phyloP scores from a whole-genome alignment of 2,113 vertebrate genomes.

The Sceloporus tristichus region DNA sequence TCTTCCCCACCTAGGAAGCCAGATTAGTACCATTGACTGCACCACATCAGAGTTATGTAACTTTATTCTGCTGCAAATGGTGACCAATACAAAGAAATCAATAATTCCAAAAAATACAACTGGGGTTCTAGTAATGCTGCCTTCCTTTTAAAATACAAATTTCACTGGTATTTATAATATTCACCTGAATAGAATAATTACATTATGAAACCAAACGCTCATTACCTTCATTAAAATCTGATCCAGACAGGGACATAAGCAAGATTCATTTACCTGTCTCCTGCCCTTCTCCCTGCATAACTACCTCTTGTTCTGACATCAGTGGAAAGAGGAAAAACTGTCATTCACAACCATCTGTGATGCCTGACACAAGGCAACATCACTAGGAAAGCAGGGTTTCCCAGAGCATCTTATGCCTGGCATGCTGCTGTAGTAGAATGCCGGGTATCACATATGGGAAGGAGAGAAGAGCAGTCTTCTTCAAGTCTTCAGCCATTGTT shows the following conservation, averaged over 20 bases:
- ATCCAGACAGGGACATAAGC: too few relatives aligned
- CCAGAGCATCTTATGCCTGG: neutral
- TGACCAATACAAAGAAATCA: neutral
- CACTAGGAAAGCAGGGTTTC: neutral
- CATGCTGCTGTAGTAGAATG: neutral
- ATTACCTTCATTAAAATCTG: neutral
- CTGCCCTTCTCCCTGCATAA: neutral
- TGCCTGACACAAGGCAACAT: neutral
- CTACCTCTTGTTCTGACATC: neutral
- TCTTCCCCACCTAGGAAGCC: too few relatives aligned
- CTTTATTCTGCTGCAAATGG: too few relatives aligned
- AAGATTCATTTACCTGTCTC: neutral
- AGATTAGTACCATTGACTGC: neutral
- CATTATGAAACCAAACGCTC: neutral
- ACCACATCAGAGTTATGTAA: neutral
- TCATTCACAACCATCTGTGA: neutral
- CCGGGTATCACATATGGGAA: neutral
- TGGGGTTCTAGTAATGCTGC: too few relatives aligned
- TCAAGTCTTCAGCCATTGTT: neutral
- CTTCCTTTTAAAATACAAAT: neutral
- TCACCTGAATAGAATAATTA: neutral
- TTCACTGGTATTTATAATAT: neutral
- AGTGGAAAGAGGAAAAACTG: neutral
- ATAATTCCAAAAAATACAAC: neutral
- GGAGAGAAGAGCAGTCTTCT: neutral